These are phyloP conservation scores for Euleptes europaea DNA, from an alignment of 2,113 vertebrate genomes.

Conservation along the genomic window DNA sequence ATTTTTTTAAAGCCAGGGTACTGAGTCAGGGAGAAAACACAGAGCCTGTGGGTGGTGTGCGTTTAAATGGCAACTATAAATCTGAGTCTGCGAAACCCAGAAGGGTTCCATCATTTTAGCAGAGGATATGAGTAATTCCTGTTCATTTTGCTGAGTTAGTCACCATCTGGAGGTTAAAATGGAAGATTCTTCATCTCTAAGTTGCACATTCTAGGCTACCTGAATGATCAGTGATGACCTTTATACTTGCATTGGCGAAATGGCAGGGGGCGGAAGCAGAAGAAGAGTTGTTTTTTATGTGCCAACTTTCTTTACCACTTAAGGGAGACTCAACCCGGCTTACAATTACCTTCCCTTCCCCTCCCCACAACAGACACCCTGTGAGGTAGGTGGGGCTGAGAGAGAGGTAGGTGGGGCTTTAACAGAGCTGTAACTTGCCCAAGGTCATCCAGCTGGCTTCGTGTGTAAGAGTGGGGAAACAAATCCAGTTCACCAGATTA, in stretches of 20 bases:
- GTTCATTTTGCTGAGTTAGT: neutral
- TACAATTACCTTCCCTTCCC: no score
- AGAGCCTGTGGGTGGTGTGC: neutral
- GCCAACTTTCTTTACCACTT: no score
- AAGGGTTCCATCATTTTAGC: neutral
- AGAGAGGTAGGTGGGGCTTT: no score
- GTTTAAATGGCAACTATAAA: constrained; percentile 1
- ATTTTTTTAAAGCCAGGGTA: neutral
- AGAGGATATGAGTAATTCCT: constrained; percentile 5
- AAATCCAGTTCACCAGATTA: no score
- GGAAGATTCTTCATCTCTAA: neutral
- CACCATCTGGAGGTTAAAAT: neutral
- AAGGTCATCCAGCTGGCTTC: no score
- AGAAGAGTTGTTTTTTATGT: no score
- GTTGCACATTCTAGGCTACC: neutral
- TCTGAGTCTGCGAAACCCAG: neutral
- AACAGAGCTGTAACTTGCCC: no score
- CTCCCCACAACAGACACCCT: no score
- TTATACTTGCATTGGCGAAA: neutral
- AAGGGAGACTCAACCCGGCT: no score
- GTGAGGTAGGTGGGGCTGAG: no score
- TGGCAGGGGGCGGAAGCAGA: neutral
- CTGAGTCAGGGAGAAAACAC: constrained; percentile 1
- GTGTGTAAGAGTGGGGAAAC: no score
- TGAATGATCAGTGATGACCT: neutral